These are phyloP conservation scores for Ophion ellenae DNA, from an alignment of 2,888 invertebrate genomes.

Conservation along the genomic window DNA sequence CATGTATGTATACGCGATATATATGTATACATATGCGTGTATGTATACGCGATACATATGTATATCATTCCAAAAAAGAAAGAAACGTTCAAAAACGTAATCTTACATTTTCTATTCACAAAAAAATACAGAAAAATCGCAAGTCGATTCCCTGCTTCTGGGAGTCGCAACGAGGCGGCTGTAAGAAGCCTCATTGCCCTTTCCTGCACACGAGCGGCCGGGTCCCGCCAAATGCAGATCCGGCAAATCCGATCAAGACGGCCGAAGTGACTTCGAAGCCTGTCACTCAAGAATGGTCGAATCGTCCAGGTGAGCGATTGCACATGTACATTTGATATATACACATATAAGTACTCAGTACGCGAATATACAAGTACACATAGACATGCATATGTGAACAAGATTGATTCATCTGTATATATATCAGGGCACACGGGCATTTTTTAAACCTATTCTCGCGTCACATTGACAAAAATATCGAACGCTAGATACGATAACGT, in stretches of 20 bases:
- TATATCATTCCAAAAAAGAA: slow-evolving; percentile 1
- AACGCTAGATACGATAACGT: neutral
- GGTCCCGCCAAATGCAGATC: slow-evolving; percentile 66
- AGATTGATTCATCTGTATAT: neutral
- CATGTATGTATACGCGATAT: too few species aligned
- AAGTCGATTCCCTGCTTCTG: slow-evolving; percentile 94
- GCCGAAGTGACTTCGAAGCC: slow-evolving; percentile 76
- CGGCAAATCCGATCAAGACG: slow-evolving; percentile 76
- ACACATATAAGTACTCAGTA: neutral
- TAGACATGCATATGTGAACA: neutral
- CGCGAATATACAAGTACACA: neutral
- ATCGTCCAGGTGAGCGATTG: slow-evolving; percentile 77
- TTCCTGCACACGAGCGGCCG: slow-evolving; percentile 88
- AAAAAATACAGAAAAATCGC: slow-evolving; percentile 88
- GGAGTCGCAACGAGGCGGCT: slow-evolving; percentile 94
- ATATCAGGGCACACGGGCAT: neutral
- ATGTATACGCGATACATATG: neutral
- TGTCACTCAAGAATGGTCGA: slow-evolving; percentile 79
- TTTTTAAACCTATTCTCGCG: neutral
- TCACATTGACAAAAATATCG: neutral
- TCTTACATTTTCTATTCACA: neutral
- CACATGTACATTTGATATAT: neutral
- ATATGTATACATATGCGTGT: neutral
- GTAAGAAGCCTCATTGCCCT: slow-evolving; percentile 93
- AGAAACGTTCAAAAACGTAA: neutral